Evolutionary conservation across 2,797 vertebrate species (phyloP).

Genomic region (Pyrocephalus nanus): DNA sequence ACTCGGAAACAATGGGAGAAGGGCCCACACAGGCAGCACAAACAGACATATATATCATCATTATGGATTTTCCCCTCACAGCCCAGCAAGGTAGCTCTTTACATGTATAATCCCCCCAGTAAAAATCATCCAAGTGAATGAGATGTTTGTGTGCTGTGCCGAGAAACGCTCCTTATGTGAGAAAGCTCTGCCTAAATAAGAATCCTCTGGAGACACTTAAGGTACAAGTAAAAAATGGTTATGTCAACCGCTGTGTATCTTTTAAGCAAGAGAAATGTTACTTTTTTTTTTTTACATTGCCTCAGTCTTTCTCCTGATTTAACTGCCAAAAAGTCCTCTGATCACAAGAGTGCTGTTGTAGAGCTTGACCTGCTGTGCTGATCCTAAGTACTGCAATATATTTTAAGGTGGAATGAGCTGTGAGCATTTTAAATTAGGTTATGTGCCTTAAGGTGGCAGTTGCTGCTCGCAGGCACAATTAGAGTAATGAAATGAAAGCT

Average conservation of each 20-base stretch:
- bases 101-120: slow-evolving; percentile 56
- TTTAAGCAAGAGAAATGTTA: slow-evolving; percentile 69
- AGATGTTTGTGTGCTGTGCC: slow-evolving; percentile 63
- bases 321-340: slow-evolving; percentile 63
- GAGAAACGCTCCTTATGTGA: slow-evolving; percentile 55
- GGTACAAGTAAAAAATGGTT: slow-evolving; percentile 66
- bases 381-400: slow-evolving; percentile 47
- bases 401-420: slow-evolving; percentile 64
- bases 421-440: slow-evolving; percentile 45
- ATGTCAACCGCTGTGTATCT: slow-evolving; percentile 66
- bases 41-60: background rate
- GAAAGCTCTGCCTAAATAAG: slow-evolving; percentile 70
- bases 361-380: slow-evolving; percentile 50
- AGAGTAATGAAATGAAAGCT: slow-evolving; percentile 38
- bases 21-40: background rate
- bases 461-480: slow-evolving; percentile 52
- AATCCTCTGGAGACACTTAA: slow-evolving; percentile 71
- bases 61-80: slow-evolving; percentile 58
- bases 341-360: slow-evolving; percentile 44
- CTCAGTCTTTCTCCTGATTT: slow-evolving; percentile 44
- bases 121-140: slow-evolving; percentile 69
- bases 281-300: slow-evolving; percentile 16
- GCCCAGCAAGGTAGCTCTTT: slow-evolving; percentile 53
- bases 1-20: background rate
- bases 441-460: slow-evolving; percentile 45